Evolutionary conservation across 1,140 invertebrate species (phyloP).

Genomic region (Capitella teleta): DNA sequence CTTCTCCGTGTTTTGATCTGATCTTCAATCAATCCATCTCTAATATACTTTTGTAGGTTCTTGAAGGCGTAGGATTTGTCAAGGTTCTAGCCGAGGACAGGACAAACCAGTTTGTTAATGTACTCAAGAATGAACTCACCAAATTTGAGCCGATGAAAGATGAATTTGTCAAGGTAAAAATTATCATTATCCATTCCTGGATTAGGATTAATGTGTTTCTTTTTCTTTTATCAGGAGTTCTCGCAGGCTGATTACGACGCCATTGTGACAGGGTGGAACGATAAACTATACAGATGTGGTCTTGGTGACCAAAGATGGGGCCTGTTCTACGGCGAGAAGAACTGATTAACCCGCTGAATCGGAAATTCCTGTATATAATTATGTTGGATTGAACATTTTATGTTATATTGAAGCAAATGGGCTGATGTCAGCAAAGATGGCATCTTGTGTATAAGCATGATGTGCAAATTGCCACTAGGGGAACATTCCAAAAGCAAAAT

Average conservation of each 20-base stretch:
- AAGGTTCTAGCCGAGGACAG: constrained; percentile 47
- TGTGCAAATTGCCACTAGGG: too few species aligned
- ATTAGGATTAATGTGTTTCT: not conserved
- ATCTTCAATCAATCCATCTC: not conserved
- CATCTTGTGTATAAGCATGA: too few species aligned
- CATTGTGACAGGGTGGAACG: constrained; percentile 47
- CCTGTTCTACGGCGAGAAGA: constrained; percentile 42
- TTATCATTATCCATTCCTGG: constrained; percentile 53
- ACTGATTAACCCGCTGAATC: too few species aligned
- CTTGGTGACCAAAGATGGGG: constrained; percentile 49
- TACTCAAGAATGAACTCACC: constrained; percentile 45
- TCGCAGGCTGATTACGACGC: constrained; percentile 42
- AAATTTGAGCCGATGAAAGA: constrained; percentile 40
- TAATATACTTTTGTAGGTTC: constrained; percentile 24
- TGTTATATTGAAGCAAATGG: too few species aligned
- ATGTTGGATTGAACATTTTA: too few species aligned
- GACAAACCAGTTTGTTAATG: constrained; percentile 46
- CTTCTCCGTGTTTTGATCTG: not conserved
- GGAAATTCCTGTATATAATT: too few species aligned
- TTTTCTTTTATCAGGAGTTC: constrained; percentile 27
- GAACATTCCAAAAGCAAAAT: too few species aligned
- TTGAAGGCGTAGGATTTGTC: constrained; percentile 45
- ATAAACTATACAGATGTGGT: constrained; percentile 43
- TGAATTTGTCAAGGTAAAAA: constrained; percentile 47
- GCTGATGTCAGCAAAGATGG: too few species aligned